phyloP scores from a whole-genome alignment of 2,888 invertebrate species.

The Apodemia hepburni region DNA sequence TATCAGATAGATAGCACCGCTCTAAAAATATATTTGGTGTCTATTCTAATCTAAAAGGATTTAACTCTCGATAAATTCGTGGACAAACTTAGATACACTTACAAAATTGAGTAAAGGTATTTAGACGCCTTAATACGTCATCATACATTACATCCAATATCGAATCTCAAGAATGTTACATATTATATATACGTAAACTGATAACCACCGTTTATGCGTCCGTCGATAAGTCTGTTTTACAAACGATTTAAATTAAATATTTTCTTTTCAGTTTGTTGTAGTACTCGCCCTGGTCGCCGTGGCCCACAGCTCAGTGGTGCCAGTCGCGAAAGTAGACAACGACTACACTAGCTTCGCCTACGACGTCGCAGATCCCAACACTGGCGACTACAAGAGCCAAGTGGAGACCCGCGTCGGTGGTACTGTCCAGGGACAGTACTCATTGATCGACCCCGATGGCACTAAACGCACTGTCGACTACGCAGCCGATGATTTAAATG shows the following conservation, averaged over 20 bases:
- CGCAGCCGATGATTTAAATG: conserved; percentile 76
- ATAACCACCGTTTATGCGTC: too few species aligned
- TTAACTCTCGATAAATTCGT: too few species aligned
- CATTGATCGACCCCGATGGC: conserved; percentile 76
- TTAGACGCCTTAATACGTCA: too few species aligned
- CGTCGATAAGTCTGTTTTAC: too few species aligned
- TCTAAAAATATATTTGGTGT: too few species aligned
- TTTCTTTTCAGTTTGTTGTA: conserved; percentile 57
- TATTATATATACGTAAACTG: too few species aligned
- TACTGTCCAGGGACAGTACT: conserved; percentile 76
- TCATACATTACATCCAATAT: too few species aligned
- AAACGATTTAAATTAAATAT: not conserved
- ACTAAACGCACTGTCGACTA: conserved; percentile 79
- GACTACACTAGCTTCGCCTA: conserved; percentile 77
- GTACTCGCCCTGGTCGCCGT: conserved; percentile 62
- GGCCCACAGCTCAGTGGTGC: conserved; percentile 64
- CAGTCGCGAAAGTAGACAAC: conserved; percentile 73
- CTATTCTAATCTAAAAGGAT: too few species aligned
- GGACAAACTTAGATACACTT: too few species aligned
- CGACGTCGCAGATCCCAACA: conserved; percentile 78
- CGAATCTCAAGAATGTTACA: too few species aligned
- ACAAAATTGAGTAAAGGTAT: too few species aligned
- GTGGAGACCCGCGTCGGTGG: conserved; percentile 76
- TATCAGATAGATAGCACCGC: too few species aligned
- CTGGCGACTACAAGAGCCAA: conserved; percentile 80